Evolutionary conservation across 2,888 invertebrate genomes (phyloP), one percentile per base, ranked within the genome.

Genomic region (Stenichneumon culpator): DNA sequence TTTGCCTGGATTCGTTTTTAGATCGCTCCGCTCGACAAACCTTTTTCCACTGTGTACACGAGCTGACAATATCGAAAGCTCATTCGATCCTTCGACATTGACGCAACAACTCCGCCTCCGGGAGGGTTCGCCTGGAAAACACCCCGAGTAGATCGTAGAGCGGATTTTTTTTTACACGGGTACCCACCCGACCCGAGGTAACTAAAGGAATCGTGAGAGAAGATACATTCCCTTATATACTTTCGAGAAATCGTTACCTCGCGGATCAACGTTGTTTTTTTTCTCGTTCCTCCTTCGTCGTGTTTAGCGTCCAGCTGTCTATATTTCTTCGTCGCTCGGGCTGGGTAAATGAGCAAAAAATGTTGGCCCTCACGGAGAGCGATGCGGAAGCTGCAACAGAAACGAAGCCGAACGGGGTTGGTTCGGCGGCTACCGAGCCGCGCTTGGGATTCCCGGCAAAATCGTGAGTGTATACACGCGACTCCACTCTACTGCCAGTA

Each of bases 321-420:
- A 28, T 63, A 32, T n/a, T 63, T 63, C 63, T 63, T 63, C 9
- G 25, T 16, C 32, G 14, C n/a, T 28, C 63, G 36, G 32, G n/a
- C 81, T 65, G 65, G 50, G 74, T 32, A 75, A 81, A 82, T 19
- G 44, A 60, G 70, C 57, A 63, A 75, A 82, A 82, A 36, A 80
- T 19, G 50, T 57, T 11, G 63, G n/a, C 63, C 63, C 63, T 63
- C 63, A 28, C 32, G 63, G 68, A 73, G 65, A 36, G 60, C 52
- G 60, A 63, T 69, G 57, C 36, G 60, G 67, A 65, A 22, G 67
- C 22, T 60, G 60, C 60, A 75, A 25, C 47, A 54, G 79, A 70
- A 39, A 72, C n/a, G 50, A 78, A 47, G 28, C 22, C 52, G 67
- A 65, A 39, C 52, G 32, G 73, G 28, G 9, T 25, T 50, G 39